These are phyloP conservation scores for Carduelis carduelis DNA, from an alignment of 2,797 vertebrate genomes.

Conservation along the genomic window DNA sequence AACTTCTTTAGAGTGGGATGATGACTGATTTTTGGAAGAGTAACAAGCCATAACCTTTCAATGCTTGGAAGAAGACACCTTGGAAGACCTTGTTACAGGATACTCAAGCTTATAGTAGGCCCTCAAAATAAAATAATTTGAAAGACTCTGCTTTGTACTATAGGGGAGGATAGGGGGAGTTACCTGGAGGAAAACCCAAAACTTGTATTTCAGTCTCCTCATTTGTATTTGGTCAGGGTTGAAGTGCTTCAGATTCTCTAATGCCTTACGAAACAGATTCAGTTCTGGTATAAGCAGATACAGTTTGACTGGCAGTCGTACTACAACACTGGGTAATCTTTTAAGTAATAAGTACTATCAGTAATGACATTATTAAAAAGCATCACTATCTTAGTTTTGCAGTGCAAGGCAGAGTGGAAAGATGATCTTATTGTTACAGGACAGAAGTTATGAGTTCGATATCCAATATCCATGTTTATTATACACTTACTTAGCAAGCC, in stretches of 20 bases:
- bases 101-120: background rate
- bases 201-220: background rate
- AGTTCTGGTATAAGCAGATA: background rate
- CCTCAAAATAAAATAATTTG: background rate
- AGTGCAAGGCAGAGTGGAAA: background rate
- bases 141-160: background rate
- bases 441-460: background rate
- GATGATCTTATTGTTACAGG: background rate
- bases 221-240: background rate
- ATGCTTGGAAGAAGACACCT: background rate
- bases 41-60: background rate
- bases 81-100: background rate
- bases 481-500: background rate
- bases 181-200: background rate
- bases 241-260: background rate
- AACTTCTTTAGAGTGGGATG: background rate
- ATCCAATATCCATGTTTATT: background rate
- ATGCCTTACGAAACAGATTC: background rate
- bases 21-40: background rate
- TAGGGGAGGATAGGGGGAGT: background rate
- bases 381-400: background rate
- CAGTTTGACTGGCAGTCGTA: background rate
- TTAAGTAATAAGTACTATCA: background rate
- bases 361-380: background rate
- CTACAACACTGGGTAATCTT: background rate